These are phyloP conservation scores for Trogon surrucura DNA, from an alignment of 2,113 vertebrate species.

Conservation along the genomic window DNA sequence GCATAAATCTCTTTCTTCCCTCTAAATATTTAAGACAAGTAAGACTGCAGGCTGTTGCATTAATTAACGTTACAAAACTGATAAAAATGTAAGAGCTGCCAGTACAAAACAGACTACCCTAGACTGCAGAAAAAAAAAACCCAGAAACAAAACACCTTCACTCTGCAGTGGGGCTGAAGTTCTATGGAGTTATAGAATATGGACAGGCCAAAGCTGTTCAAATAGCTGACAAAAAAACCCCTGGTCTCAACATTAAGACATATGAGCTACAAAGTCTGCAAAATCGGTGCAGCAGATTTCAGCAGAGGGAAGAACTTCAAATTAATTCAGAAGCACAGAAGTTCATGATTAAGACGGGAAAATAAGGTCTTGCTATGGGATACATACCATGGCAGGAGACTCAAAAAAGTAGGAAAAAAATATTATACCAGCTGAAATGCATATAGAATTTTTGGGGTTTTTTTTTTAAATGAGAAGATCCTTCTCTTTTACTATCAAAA, in stretches of 20 bases:
- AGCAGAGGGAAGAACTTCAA: not conserved
- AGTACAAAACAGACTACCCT: not conserved
- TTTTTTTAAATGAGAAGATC: not conserved
- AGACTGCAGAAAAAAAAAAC: not conserved
- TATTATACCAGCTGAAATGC: not conserved
- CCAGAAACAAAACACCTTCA: not conserved
- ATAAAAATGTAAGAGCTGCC: not conserved
- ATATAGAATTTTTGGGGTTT: not conserved
- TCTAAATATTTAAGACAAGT: conserved; percentile 37
- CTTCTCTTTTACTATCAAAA: not conserved
- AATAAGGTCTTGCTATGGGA: not conserved
- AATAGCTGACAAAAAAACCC: not conserved
- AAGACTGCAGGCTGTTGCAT: not conserved
- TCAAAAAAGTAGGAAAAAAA: not conserved
- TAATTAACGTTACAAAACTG: conserved; percentile 29
- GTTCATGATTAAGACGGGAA: not conserved
- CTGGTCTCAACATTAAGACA: not conserved
- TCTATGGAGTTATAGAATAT: not conserved
- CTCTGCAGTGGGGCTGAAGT: not conserved
- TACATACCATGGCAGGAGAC: not conserved
- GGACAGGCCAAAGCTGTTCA: not conserved
- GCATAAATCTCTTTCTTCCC: not conserved
- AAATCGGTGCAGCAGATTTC: not conserved
- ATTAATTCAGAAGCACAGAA: not conserved
- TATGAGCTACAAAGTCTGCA: not conserved